Percentiles rank a stretch among this genome's conserved stretches.
phyloP scores from a whole-genome alignment of 2,888 invertebrate genomes.

The Orchesella flavescens region DNA sequence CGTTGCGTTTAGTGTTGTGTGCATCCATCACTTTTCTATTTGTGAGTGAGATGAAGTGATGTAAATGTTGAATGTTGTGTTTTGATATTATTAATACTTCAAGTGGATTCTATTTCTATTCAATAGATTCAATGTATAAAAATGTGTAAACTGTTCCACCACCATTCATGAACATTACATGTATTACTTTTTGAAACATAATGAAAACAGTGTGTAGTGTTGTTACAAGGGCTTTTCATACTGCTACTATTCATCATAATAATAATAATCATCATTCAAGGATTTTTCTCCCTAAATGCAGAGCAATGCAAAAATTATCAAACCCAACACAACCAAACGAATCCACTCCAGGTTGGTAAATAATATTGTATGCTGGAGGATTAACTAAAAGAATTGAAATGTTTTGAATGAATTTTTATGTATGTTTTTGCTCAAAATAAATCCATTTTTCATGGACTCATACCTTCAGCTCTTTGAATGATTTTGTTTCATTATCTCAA shows the following conservation, averaged over 20 bases:
- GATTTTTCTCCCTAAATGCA: too few relatives aligned
- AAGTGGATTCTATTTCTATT: constrained; percentile 11
- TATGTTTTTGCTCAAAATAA: constrained; percentile 41
- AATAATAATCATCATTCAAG: too few relatives aligned
- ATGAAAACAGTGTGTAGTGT: background rate
- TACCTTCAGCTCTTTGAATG: constrained; percentile 35
- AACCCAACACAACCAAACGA: background rate
- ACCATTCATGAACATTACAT: background rate
- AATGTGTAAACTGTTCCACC: background rate
- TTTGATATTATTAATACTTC: constrained; percentile 3
- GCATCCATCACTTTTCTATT: too few relatives aligned
- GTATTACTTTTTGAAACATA: constrained; percentile 2
- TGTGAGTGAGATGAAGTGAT: too few relatives aligned
- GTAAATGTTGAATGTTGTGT: constrained; percentile 3
- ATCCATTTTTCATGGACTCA: constrained; percentile 49
- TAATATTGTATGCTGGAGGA: background rate
- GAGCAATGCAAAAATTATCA: background rate
- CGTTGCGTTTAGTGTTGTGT: too few relatives aligned
- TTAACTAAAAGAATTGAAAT: background rate
- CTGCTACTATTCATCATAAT: background rate
- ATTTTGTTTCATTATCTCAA: background rate
- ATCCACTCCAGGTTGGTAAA: background rate
- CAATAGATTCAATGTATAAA: too few relatives aligned
- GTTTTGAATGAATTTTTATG: background rate
- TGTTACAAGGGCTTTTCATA: constrained; percentile 12